A percentile compares a stretch with the other conserved stretches of the same genome.
These are phyloP conservation scores for Phocoena phocoena DNA, from an alignment of 2,113 vertebrate species.

Conservation along the genomic window DNA sequence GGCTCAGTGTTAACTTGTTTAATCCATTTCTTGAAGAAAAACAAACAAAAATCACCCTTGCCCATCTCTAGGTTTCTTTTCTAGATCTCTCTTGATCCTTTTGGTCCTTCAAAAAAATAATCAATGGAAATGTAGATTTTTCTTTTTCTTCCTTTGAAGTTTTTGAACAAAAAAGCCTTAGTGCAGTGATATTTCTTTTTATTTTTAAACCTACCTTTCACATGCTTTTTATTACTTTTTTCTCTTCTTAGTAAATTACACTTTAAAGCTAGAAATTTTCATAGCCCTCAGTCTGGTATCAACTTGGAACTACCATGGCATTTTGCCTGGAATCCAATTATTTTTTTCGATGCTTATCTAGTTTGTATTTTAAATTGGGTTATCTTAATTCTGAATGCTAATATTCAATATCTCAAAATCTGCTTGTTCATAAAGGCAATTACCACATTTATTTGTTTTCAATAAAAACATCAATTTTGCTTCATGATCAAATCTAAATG, in stretches of 20 bases:
- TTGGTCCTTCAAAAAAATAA: not conserved
- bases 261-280: not conserved
- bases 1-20: not conserved
- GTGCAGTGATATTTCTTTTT: not conserved
- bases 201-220: not conserved
- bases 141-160: not conserved
- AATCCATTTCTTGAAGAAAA: not conserved
- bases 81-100: not conserved
- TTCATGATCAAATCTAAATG: not conserved
- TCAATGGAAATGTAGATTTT: not conserved
- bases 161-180: not conserved
- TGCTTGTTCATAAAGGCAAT: not conserved
- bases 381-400: not conserved
- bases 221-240: not conserved
- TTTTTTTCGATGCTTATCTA: not conserved
- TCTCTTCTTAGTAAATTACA: not conserved
- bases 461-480: not conserved
- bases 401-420: not conserved
- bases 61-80: not conserved
- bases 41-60: not conserved
- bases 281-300: not conserved
- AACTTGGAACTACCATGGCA: not conserved
- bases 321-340: not conserved
- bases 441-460: not conserved
- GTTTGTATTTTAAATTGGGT: not conserved